Evolutionary conservation across 2,113 vertebrate species (phyloP).

Genomic region (Corythornis vintsioides): DNA sequence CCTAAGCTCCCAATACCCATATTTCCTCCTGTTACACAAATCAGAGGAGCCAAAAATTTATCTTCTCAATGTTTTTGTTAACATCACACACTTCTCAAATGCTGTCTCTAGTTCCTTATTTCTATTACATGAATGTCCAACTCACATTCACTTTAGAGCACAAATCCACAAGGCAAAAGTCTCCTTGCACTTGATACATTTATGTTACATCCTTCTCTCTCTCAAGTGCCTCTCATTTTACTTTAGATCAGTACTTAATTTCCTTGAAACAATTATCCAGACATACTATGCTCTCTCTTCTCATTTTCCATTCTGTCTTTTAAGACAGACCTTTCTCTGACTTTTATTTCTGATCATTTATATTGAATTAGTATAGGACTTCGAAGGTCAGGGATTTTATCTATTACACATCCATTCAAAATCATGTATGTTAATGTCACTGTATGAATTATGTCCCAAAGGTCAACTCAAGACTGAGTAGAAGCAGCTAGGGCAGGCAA

Average conservation of each 20-base stretch:
- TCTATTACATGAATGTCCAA: background rate
- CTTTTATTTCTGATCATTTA: slow-evolving; percentile 9
- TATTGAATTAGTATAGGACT: background rate
- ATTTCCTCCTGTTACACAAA: background rate
- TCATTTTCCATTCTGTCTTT: background rate
- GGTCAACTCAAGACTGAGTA: background rate
- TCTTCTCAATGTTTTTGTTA: background rate
- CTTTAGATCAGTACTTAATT: background rate
- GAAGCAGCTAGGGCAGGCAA: background rate
- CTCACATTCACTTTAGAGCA: background rate
- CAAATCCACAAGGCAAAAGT: background rate
- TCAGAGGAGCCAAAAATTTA: background rate
- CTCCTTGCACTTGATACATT: background rate
- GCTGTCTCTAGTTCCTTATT: background rate
- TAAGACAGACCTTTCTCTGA: background rate
- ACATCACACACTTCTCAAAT: background rate
- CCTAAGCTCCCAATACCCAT: background rate
- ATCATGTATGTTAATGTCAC: background rate
- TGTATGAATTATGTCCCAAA: background rate
- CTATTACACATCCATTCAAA: slow-evolving; percentile 1
- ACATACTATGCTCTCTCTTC: background rate
- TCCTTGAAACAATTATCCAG: background rate
- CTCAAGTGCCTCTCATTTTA: background rate
- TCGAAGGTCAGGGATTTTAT: slow-evolving; percentile 7
- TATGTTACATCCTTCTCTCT: background rate